phyloP scores from a whole-genome alignment of 1,140 invertebrate species.

The Drosophila sproati region DNA sequence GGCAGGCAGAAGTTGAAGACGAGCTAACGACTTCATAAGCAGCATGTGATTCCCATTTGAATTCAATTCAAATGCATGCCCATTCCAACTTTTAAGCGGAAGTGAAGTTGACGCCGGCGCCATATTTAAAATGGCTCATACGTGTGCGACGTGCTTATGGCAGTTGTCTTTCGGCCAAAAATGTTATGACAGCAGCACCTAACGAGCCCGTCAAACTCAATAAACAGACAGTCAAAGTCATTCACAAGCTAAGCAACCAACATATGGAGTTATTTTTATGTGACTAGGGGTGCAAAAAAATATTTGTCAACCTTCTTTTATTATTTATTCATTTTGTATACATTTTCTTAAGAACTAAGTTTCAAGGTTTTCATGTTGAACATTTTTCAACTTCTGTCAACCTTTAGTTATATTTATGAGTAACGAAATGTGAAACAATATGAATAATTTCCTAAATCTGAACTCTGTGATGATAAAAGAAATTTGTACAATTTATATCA shows the following conservation, averaged over 20 bases:
- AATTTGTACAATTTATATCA: no score
- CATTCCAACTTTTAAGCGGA: slow-evolving; percentile 44
- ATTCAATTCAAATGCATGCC: slow-evolving; percentile 73
- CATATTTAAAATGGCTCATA: slow-evolving; percentile 75
- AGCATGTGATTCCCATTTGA: slow-evolving; percentile 49
- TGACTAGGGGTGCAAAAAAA: background rate
- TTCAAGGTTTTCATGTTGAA: no score
- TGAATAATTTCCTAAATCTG: no score
- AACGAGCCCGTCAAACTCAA: slow-evolving; percentile 54
- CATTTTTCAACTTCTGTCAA: no score
- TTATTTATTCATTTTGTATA: no score
- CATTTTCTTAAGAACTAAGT: no score
- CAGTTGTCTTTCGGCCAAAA: slow-evolving; percentile 55
- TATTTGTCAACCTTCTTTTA: background rate
- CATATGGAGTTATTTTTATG: background rate
- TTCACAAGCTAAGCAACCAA: slow-evolving; percentile 22
- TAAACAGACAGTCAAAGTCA: slow-evolving; percentile 41
- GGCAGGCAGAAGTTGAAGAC: slow-evolving; percentile 5
- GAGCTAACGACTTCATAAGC: slow-evolving; percentile 76
- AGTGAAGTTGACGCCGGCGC: slow-evolving; percentile 68
- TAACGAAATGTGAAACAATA: no score
- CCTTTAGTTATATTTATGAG: no score
- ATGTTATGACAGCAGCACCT: slow-evolving; percentile 50
- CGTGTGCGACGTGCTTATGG: slow-evolving; percentile 79
- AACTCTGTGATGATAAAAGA: no score